Base-by-base conservation (phyloP, 2,113 vertebrate genomes). In the Erythrocebus patas region DNA sequence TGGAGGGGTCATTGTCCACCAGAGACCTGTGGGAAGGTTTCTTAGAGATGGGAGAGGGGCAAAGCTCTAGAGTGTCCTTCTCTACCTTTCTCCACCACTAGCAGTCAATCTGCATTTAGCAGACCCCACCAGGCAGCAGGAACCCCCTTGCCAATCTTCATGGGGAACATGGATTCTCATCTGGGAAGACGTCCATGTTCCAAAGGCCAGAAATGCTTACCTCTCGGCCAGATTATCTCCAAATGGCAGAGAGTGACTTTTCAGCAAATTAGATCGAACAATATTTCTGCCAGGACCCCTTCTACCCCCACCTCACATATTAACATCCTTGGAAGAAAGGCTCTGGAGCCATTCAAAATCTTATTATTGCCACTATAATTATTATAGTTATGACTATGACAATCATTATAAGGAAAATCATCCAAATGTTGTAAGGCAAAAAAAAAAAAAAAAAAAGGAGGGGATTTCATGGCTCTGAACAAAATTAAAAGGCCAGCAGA, bases 301-400 rank as follows among this genome's bases (percentile, higher is more conserved):
- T 17, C 75, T 3, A 0, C 9, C n/a, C 48, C 43, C 43, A 78
- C 55, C 72, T 79, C 70, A 68, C 45, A 32, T 72, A 59, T 95
- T 96, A 96, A 43, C n/a, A n/a, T 93, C n/a, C 70, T 92, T 61
- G 18, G 93, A 93, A 96, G 64, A 81, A 94, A 96, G 20, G 35
- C 78, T 85, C 45, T 89, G 8, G 3, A 45, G 76, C 45, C 70
- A 85, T 93, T 95, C 75, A 80, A 83, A 70, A 88, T 94, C 76
- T 55, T 89, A 85, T 96, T 95, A 97, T 86, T 88, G 90, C 87
- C 50, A 30, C 87, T 90, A 35, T 82, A 96, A 95, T 96, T 95
- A 96, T 95, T 97, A 96, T 91, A 59, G 96, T 96, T 97, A 97
- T 95, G 75, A 92, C 95, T 95, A 72, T 96, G 93, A 79, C 89